These are phyloP conservation scores for Coptotermes formosanus DNA, from an alignment of 1,140 invertebrate genomes.

Conservation along the genomic window DNA sequence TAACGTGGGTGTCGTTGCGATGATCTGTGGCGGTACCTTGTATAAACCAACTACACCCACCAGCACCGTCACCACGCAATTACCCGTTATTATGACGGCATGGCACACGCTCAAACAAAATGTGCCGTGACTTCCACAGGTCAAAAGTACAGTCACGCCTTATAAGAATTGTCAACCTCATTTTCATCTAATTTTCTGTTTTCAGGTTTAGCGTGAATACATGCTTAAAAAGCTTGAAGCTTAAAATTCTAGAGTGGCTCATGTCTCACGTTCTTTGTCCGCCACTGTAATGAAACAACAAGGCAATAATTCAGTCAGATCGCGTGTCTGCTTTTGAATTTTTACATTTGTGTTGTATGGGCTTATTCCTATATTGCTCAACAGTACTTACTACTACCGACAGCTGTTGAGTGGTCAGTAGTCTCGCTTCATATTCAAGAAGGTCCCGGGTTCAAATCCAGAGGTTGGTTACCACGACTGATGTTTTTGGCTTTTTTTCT, in stretches of 20 bases:
- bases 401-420: no score
- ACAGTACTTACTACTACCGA: no score
- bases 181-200: not conserved
- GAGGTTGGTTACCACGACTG: no score
- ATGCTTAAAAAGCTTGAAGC: not conserved
- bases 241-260: not conserved
- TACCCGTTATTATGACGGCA: slow-evolving; percentile 3
- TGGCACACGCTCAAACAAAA: not conserved
- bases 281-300: no score
- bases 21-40: not conserved
- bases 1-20: not conserved
- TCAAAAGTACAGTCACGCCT: not conserved
- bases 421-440: no score
- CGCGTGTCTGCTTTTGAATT: no score
- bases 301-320: no score
- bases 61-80: not conserved
- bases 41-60: not conserved
- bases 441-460: no score
- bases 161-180: not conserved
- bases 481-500: no score
- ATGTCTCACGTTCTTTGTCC: not conserved
- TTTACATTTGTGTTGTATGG: no score
- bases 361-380: no score
- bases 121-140: not conserved
- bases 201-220: not conserved